phyloP scores from a whole-genome alignment of 2,797 vertebrate species.

The Oreochromis grahami region DNA sequence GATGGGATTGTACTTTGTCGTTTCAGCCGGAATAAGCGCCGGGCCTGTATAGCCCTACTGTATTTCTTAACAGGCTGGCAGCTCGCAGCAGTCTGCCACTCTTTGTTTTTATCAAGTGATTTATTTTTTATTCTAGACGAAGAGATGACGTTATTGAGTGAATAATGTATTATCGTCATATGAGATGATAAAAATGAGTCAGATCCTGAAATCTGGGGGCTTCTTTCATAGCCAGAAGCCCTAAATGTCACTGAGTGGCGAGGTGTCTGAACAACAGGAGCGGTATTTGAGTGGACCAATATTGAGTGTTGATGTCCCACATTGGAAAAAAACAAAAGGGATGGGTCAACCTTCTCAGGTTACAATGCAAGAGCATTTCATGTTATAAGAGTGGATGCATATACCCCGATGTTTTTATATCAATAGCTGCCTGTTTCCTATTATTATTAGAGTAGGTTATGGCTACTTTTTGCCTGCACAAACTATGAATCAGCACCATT shows the following conservation, averaged over 20 bases:
- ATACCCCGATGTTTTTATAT: not conserved
- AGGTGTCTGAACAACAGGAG: slow-evolving; percentile 37
- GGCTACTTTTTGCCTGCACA: slow-evolving; percentile 33
- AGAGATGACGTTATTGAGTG: slow-evolving; percentile 47
- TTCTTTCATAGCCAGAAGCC: not conserved
- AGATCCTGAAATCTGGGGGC: not conserved
- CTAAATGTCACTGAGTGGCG: slow-evolving; percentile 31
- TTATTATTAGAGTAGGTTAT: not conserved
- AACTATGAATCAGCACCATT: slow-evolving; percentile 53
- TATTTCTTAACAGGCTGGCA: slow-evolving; percentile 1
- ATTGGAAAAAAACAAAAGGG: slow-evolving; percentile 55
- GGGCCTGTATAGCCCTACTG: slow-evolving; percentile 23
- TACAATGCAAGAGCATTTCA: slow-evolving; percentile 40
- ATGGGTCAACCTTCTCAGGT: slow-evolving; percentile 62
- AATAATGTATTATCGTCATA: slow-evolving; percentile 13
- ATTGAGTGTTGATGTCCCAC: slow-evolving; percentile 55
- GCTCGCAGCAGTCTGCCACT: slow-evolving; percentile 16
- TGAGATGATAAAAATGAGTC: slow-evolving; percentile 1
- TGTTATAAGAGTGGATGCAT: not conserved
- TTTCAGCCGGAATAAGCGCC: slow-evolving; percentile 3
- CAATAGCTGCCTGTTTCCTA: not conserved
- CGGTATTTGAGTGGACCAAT: slow-evolving; percentile 7
- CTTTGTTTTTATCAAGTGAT: slow-evolving; percentile 40
- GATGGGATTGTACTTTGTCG: slow-evolving; percentile 20
- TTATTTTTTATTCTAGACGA: slow-evolving; percentile 41